phyloP scores from a whole-genome alignment of 2,888 invertebrate genomes.

The Rotaria magnacalcarata region DNA sequence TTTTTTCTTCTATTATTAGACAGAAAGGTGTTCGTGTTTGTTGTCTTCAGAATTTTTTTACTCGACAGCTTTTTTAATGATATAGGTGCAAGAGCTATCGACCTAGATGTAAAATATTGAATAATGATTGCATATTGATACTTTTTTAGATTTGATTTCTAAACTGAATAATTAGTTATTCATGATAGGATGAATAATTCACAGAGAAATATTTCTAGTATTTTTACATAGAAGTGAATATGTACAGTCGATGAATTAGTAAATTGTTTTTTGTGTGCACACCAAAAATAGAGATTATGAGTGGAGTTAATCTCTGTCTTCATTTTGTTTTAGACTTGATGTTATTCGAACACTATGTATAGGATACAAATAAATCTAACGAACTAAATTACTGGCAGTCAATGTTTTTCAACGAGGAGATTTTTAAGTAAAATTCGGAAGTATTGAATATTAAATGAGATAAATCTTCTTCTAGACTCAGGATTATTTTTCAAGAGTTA shows the following conservation, averaged over 20 bases:
- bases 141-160: not conserved
- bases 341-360: no score
- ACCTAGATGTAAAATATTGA: not conserved
- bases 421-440: no score
- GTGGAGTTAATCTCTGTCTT: not conserved
- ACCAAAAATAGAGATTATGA: not conserved
- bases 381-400: no score
- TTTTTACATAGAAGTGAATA: no score
- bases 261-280: not conserved
- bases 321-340: not conserved
- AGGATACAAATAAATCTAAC: no score
- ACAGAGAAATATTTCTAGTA: no score
- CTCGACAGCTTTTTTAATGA: not conserved
- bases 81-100: not conserved
- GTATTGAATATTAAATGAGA: no score
- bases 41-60: not conserved
- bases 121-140: not conserved
- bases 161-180: not conserved
- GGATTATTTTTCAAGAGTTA: no score
- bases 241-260: not conserved
- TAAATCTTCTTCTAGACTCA: no score
- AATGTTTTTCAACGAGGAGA: no score
- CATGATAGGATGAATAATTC: not conserved
- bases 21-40: not conserved
- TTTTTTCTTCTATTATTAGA: not conserved